Evolutionary conservation across 2,888 invertebrate species (phyloP), one percentile per base, ranked within the genome.

Genomic region (Luperina testacea): DNA sequence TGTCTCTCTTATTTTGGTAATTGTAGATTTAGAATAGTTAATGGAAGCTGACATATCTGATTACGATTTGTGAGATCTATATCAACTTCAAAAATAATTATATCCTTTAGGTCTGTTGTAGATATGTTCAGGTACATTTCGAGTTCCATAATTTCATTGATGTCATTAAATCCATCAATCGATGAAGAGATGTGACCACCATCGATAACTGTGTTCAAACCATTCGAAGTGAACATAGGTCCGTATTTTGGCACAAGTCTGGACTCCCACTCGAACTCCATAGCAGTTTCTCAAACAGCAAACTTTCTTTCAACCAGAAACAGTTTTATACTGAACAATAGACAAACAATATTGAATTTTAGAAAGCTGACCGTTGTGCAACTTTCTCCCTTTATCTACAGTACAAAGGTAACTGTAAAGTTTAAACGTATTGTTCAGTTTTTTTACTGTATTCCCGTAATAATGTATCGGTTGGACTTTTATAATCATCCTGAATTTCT

Each of bases 321-420:
- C 88, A 89, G 91, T 85, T 93, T 92, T 90, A 91, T 80, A 77
- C 88, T 82, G 86, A 78, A 92, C 91, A 91, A 92, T 90, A 93
- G 92, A 91, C 90, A 87, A 92, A 94, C 93, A 93, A 94, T 94
- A 94, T 94, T 92, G 92, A 92, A 95, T 94, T 94, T 94, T 96
- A 95, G 95, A 96, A 96, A 96, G 96, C 95, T 94, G 94, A 92
- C 93, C 94, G 92, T 94, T 96, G 96, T 91, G 94, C 95, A 96
- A 96, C 96, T 96, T 96, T 96, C 96, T 96, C 94, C 94, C 93
- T 96, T 95, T 95, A 95, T 96, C 93, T 93, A 86, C 82, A 90
- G 91, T 91, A 95, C 94, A 96, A 96, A 95, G 93, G 93, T 94
- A 93, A 92, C 93, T 95, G 91, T 92, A 92, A 93, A 93, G 92